Conservation (phyloP, 2,113 vertebrate genomes). For the Neoarius graeffei region DNA sequence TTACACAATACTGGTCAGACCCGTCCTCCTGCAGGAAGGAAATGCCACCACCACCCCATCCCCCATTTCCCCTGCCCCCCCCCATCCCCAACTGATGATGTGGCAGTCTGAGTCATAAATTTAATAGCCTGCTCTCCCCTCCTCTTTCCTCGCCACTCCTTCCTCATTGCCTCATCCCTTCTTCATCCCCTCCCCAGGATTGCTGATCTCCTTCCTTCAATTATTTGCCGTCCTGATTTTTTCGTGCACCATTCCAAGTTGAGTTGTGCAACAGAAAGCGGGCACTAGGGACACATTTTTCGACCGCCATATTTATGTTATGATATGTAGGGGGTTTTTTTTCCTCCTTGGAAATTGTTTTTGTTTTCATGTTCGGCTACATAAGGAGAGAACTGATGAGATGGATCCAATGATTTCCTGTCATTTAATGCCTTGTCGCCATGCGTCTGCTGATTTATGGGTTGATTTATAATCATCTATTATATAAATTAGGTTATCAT, state of each 20-base stretch:
- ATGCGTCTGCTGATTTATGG: slow-evolving; percentile 58
- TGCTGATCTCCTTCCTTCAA: slow-evolving; percentile 57
- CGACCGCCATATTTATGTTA: not conserved
- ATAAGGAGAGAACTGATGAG: slow-evolving; percentile 48
- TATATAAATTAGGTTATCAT: slow-evolving; percentile 63
- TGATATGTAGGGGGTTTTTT: slow-evolving; percentile 29
- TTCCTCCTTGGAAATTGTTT: not conserved
- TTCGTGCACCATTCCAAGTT: slow-evolving; percentile 28
- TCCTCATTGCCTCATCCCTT: slow-evolving; percentile 41
- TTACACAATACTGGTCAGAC: slow-evolving; percentile 56
- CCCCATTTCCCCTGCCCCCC: not conserved
- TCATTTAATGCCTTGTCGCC: slow-evolving; percentile 52
- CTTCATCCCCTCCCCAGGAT: slow-evolving; percentile 41
- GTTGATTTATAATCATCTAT: slow-evolving; percentile 58
- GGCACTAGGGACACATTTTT: slow-evolving; percentile 33
- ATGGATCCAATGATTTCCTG: slow-evolving; percentile 53
- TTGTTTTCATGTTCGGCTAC: slow-evolving; percentile 40
- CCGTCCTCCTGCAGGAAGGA: slow-evolving; percentile 68
- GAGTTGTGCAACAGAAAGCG: slow-evolving; percentile 28
- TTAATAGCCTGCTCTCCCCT: slow-evolving; percentile 49
- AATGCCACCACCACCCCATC: slow-evolving; percentile 60
- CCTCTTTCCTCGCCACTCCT: slow-evolving; percentile 35
- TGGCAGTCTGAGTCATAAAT: slow-evolving; percentile 67
- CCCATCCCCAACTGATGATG: slow-evolving; percentile 63
- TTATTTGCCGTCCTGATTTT: slow-evolving; percentile 52